Base-by-base conservation (phyloP, 1,140 invertebrate genomes). In the Acromyrmex echinatior region DNA sequence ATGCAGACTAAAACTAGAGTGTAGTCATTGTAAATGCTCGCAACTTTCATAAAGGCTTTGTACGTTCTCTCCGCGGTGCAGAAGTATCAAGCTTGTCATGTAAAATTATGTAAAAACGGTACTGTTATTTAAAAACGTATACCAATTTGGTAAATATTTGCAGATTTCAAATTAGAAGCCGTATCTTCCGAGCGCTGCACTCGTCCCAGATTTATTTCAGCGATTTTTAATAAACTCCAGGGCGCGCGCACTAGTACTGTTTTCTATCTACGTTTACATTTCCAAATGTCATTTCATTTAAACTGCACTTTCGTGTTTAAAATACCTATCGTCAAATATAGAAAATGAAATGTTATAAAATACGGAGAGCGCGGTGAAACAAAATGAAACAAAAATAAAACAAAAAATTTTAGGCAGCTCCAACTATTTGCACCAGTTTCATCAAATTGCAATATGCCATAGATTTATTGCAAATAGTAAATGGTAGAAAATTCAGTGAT, bases 261-360 rank as follows among this genome's bases (percentile, higher is more conserved):
- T 84, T 84, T 35, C 70, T 51, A 84, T 49, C 56, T 49, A 21
- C 35, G 31, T 68, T 53, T 71, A 81, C 28, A 76, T 60, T 84
- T 84, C 73, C 58, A 84, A 74, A 84, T 63, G 80, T 76, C 70
- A 84, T 76, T 74, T 56, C 70, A 31, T 76, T 84, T 84, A 71
- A 84, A 84, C 56, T 82, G 21, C 53, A 82, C 53, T 56, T 53
- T 6, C 16, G 21, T 56, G 21, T 81, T 84, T 76, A 76, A 84
- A 84, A 84, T 76, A 60, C n/a, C 70, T 62, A 84, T 84, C 70
- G 56, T 84, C 80, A 84, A 84, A 76, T 76, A 84, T 62, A 84
- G 25, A 56, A 71, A 31, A 18, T 31, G 25, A 49, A 63, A 84
- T 31, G 68, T 62, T 84, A 76, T 84, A 84, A 84, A 84, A 84